A percentile compares a stretch with the other conserved stretches of the same genome.
These are phyloP conservation scores for Drosophila prolongata DNA, from an alignment of 2,888 invertebrate species.

Conservation along the genomic window DNA sequence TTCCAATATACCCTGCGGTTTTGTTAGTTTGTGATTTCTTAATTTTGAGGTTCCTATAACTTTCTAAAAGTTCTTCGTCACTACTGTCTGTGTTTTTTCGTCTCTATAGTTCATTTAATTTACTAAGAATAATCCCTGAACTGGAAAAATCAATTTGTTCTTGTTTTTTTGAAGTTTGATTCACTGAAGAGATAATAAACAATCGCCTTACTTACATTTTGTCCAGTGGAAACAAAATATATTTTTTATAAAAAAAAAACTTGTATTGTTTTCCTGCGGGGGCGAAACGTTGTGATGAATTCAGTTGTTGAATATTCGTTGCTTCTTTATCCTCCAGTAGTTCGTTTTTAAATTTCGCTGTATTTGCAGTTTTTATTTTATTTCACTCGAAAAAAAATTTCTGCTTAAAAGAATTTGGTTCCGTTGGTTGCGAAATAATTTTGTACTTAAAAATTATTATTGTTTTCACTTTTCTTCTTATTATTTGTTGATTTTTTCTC, in stretches of 20 bases:
- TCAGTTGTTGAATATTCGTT: not conserved
- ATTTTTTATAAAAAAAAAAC: too few species aligned
- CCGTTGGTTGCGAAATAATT: too few species aligned
- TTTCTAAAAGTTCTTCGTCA: not conserved
- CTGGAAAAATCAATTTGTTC: not conserved
- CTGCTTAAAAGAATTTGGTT: too few species aligned
- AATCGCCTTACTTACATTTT: too few species aligned
- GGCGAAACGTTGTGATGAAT: not conserved
- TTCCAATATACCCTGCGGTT: not conserved
- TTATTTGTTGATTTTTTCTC: too few species aligned
- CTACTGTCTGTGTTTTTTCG: not conserved
- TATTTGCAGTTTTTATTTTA: slow-evolving; percentile 1
- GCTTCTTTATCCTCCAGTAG: not conserved
- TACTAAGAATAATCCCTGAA: not conserved
- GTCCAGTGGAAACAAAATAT: too few species aligned
- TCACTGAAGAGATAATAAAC: not conserved
- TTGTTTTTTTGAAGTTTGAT: not conserved
- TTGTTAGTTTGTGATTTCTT: not conserved
- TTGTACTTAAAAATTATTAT: too few species aligned
- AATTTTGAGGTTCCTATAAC: not conserved
- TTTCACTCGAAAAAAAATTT: not conserved
- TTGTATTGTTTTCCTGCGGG: too few species aligned
- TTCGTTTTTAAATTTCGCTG: not conserved
- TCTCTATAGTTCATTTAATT: not conserved
- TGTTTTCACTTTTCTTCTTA: too few species aligned